A percentile compares a stretch with the other conserved stretches of the same genome.
Conservation (phyloP, 2,113 vertebrate genomes). For the Cepphus grylle region DNA sequence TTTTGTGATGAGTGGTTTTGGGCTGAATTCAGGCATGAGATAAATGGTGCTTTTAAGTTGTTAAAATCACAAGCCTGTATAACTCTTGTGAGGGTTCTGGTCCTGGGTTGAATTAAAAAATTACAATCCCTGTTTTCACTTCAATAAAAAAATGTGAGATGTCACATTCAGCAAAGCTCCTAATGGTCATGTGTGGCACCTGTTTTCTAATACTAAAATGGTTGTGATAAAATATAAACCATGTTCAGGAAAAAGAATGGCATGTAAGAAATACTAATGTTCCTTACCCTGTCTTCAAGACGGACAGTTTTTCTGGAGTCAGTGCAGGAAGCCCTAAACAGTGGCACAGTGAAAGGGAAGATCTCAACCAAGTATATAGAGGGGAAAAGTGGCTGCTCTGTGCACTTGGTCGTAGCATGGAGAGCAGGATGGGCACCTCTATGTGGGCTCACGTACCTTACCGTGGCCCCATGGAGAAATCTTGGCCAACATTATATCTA, state of each 20-base stretch:
- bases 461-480: neutral
- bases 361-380: neutral
- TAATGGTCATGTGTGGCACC: neutral
- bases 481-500: neutral
- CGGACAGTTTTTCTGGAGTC: neutral
- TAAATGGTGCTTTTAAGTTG: neutral
- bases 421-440: neutral
- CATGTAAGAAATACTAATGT: neutral
- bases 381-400: neutral
- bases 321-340: neutral
- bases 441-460: fast-evolving
- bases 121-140: neutral
- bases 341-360: neutral
- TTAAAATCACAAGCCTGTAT: neutral
- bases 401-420: fast-evolving
- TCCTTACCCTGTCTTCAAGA: neutral
- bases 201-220: neutral
- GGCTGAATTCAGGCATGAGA: neutral
- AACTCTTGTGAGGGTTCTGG: neutral
- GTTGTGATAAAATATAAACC: neutral
- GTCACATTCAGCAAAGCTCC: neutral
- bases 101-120: neutral
- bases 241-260: neutral
- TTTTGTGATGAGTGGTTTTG: neutral
- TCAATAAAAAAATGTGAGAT: neutral